phyloP scores from a whole-genome alignment of 2,888 invertebrate genomes.

The Stegophylla sp. region DNA sequence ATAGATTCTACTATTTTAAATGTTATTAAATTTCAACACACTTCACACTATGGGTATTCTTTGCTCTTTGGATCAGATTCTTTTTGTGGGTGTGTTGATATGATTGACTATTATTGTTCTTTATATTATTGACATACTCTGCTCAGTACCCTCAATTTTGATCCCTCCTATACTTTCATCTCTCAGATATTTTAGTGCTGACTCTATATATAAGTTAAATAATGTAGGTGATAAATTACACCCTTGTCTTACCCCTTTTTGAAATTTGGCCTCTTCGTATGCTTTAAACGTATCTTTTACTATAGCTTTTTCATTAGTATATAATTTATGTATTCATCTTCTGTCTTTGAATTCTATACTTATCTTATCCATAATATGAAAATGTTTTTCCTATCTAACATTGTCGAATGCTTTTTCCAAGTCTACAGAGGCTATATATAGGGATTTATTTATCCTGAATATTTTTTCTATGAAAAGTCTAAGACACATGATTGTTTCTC shows the following conservation, averaged over 20 bases:
- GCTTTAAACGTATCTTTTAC: not conserved
- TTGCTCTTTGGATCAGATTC: too few species aligned
- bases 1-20: too few species aligned
- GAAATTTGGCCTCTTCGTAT: conserved; percentile 21
- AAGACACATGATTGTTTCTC: not conserved
- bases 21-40: too few species aligned
- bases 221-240: conserved; percentile 22
- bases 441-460: not conserved
- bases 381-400: too few species aligned
- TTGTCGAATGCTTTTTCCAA: conserved; percentile 1
- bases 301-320: conserved; percentile 3
- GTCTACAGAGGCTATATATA: not conserved
- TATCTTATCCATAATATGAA: not conserved
- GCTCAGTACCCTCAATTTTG: conserved; percentile 5
- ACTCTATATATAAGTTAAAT: conserved; percentile 19
- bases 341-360: conserved; percentile 9
- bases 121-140: too few species aligned
- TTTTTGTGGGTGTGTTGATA: too few species aligned
- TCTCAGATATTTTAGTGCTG: conserved; percentile 20
- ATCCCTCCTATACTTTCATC: conserved; percentile 4
- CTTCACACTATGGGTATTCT: too few species aligned
- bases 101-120: too few species aligned
- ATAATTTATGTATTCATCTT: conserved; percentile 11
- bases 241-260: conserved; percentile 29
- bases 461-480: not conserved